These are phyloP conservation scores for Enteromius thamalakanensis DNA, from an alignment of 2,797 vertebrate genomes.

Conservation along the genomic window DNA sequence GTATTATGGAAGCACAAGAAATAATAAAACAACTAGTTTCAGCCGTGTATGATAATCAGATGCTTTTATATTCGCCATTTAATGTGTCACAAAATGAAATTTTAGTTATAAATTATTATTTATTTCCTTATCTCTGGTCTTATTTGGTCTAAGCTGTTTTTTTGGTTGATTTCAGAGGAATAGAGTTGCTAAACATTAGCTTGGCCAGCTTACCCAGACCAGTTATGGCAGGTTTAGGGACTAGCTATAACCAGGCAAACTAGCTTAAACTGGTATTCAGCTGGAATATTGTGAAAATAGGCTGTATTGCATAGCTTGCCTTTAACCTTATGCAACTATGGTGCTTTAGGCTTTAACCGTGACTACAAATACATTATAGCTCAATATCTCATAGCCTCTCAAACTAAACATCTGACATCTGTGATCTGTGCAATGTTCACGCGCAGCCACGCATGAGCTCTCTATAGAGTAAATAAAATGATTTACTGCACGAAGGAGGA, in stretches of 20 bases:
- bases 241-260: not conserved
- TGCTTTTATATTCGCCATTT: not conserved
- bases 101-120: not conserved
- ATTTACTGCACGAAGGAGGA: slow-evolving; percentile 31
- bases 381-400: not conserved
- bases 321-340: not conserved
- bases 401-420: slow-evolving; percentile 27
- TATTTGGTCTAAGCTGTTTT: not conserved
- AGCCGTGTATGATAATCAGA: not conserved
- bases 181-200: not conserved
- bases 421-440: slow-evolving; percentile 24
- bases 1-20: not conserved
- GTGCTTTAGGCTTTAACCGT: not conserved
- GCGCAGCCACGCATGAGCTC: slow-evolving; percentile 4
- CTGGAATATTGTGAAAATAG: not conserved
- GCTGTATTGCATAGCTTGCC: not conserved
- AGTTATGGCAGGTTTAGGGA: not conserved
- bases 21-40: not conserved
- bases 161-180: not conserved
- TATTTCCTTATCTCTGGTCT: not conserved
- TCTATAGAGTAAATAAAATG: slow-evolving; percentile 28
- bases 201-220: not conserved
- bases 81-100: not conserved
- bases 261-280: not conserved
- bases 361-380: not conserved